phyloP scores from a whole-genome alignment of 2,888 invertebrate species.

The Drosophila monieri region DNA sequence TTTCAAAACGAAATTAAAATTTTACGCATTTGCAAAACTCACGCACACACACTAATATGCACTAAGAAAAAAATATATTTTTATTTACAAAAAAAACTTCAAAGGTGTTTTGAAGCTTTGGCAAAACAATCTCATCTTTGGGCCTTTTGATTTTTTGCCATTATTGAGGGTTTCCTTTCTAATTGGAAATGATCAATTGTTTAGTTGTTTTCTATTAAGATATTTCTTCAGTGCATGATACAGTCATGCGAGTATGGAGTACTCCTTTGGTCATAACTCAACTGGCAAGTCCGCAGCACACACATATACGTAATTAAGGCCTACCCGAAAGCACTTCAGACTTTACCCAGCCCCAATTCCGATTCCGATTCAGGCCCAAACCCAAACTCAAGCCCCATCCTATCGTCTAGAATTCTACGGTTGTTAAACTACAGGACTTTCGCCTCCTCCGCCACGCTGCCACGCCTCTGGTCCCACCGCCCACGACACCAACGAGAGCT shows the following conservation, averaged over 20 bases:
- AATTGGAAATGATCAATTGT: not conserved
- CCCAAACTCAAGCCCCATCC: conserved; percentile 27
- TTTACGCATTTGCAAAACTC: conserved; percentile 72
- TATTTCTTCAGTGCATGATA: conserved; percentile 7
- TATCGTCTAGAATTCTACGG: conserved; percentile 28
- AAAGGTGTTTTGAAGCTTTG: no score
- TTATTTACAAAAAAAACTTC: no score
- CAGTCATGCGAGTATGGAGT: conserved; percentile 52
- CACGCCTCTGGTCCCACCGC: conserved; percentile 17
- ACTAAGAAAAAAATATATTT: not conserved
- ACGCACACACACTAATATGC: conserved; percentile 25
- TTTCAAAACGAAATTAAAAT: conserved; percentile 80
- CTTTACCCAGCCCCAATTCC: conserved; percentile 52
- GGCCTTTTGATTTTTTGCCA: no score
- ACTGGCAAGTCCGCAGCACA: conserved; percentile 57
- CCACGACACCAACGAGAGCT: conserved; percentile 31
- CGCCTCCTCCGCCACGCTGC: conserved; percentile 58
- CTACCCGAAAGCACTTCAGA: conserved; percentile 79
- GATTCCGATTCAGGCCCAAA: conserved; percentile 25
- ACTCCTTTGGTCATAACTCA: conserved; percentile 77
- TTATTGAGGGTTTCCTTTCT: not conserved
- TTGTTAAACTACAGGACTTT: conserved; percentile 44
- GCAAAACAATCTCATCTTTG: no score
- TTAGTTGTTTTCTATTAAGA: not conserved
- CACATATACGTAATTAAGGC: conserved; percentile 78